Conservation (phyloP, 2,888 invertebrate genomes). For the Calliopum simillimum region DNA sequence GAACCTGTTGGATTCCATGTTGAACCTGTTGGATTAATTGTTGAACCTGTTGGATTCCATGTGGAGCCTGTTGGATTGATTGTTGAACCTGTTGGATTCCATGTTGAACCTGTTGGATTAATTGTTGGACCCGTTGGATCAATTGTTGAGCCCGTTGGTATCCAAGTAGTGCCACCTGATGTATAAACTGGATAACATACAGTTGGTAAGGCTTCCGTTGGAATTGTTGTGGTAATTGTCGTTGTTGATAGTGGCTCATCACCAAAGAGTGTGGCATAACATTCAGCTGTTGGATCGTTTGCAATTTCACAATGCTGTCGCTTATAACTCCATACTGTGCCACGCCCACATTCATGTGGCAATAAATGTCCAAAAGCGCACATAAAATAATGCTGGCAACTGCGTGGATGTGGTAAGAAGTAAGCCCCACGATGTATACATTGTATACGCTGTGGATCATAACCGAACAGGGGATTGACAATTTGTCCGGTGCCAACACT, state of each 20-base stretch:
- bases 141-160: conserved; percentile 22
- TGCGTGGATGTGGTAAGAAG: conserved; percentile 62
- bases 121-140: conserved; percentile 21
- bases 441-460: conserved; percentile 55
- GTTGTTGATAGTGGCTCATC: neutral
- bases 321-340: conserved; percentile 58
- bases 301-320: conserved; percentile 54
- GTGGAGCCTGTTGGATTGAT: conserved; percentile 22
- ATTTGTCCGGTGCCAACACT: conserved; percentile 51
- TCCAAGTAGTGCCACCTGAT: neutral
- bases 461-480: conserved; percentile 55
- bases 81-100: conserved; percentile 21
- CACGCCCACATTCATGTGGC: conserved; percentile 59
- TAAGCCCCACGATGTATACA: conserved; percentile 63
- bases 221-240: conserved; percentile 1
- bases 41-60: conserved; percentile 20
- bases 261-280: conserved; percentile 46
- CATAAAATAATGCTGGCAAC: conserved; percentile 59
- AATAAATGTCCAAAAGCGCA: conserved; percentile 62
- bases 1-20: conserved; percentile 25
- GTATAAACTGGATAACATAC: conserved; percentile 7
- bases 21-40: conserved; percentile 14
- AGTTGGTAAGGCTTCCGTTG: conserved; percentile 6
- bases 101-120: conserved; percentile 22
- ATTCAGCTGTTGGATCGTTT: conserved; percentile 46